Base-by-base conservation (phyloP, 2,113 vertebrate genomes). In the Acinonyx jubatus region DNA sequence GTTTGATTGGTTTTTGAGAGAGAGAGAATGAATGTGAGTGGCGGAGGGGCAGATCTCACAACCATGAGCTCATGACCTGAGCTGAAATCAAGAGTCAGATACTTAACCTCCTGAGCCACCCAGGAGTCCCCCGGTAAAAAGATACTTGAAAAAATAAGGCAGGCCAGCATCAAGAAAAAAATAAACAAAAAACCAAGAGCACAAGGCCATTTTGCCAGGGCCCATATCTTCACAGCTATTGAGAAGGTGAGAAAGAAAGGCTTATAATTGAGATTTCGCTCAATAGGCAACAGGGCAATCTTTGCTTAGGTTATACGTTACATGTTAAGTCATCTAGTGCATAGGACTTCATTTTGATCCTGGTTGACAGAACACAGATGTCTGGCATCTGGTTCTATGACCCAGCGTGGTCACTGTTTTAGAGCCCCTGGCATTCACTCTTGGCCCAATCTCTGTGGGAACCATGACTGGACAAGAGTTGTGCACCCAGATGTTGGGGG, bases 341-440 rank as follows among this genome's bases (percentile, higher is more conserved):
- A 38, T n/a, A 76, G 91, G 66, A 71, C 88, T 98, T 93, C 93
- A 79, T 94, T 96, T 95, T 97, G 85, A 96, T 95, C 95, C 50
- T 45, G 57, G 52, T 36, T 97, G 81, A 96, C 71, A 50, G 93
- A 94, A 98, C 86, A 87, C 96, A 98, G 95, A 94, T 74, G 83
- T 95, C 61, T 89, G 68, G 82, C 92, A 89, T 95, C 89, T 96
- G 93, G 38, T 38, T 91, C 92, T 74, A 25, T 23, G 38, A 55
- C 27, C 61, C 73, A 61, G 18, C 21, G 16, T 29, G 65, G 82
- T 82, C 96, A 89, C 81, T 94, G 57, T 88, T 65, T 65, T 57
- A 73, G 63, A 91, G 83, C 79, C 92, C 86, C 78, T 96, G 94
- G 61, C 52, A 69, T 73, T 74, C 45, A 50, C 0, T 7, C 31